These are phyloP conservation scores for Lanius collurio DNA, from an alignment of 2,113 vertebrate species.

Conservation along the genomic window DNA sequence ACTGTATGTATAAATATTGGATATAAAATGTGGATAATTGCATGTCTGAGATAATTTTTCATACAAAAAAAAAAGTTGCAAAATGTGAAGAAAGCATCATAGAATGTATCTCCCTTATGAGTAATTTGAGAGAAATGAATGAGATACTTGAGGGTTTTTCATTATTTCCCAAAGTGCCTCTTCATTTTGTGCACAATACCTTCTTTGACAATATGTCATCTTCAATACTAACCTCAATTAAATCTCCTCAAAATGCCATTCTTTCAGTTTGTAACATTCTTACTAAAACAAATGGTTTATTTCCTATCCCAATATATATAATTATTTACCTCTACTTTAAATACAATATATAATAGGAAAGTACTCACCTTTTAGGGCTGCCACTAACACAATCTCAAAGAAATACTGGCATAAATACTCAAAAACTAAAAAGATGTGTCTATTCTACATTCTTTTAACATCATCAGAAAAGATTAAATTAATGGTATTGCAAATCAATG, in stretches of 20 bases:
- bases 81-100: neutral
- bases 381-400: neutral
- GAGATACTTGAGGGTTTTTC: accelerated
- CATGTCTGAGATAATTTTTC: neutral
- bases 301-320: neutral
- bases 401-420: neutral
- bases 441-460: neutral
- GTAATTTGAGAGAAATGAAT: neutral
- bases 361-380: neutral
- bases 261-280: neutral
- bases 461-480: neutral
- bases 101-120: neutral
- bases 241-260: neutral
- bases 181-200: neutral
- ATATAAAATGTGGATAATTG: neutral
- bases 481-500: neutral
- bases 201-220: neutral
- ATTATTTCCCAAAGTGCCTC: neutral
- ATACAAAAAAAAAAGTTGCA: accelerated
- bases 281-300: neutral
- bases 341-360: neutral
- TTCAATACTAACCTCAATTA: neutral
- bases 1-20: neutral
- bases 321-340: neutral
- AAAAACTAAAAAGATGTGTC: neutral